phyloP scores from a whole-genome alignment of 2,113 vertebrate genomes.

The western clawed frog (Xenopus tropicalis) region UCB_Xtro_10.0 CM004448.2:76417501-76418000 shows the following conservation, averaged over 20 bases:
- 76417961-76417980: too few relatives aligned
- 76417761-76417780: background rate
- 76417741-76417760: background rate
- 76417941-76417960: too few relatives aligned
- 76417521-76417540: background rate
- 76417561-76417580: background rate
- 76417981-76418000: too few relatives aligned
- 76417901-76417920: too few relatives aligned
- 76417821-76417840: too few relatives aligned
- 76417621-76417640: slow-evolving; percentile 2
- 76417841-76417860: too few relatives aligned
- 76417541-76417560: background rate
- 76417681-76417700: background rate
- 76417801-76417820: too few relatives aligned
- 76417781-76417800: background rate
- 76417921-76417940: too few relatives aligned
- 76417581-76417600: background rate
- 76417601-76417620: background rate
- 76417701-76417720: background rate
- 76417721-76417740: background rate
- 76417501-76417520: slow-evolving; percentile 13
- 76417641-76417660: background rate
- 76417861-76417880: too few relatives aligned
- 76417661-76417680: slow-evolving; percentile 4
- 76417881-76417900: too few relatives aligned